These are phyloP conservation scores for Macroglossus sobrinus DNA, from an alignment of 2,113 vertebrate species.

Conservation along the genomic window DNA sequence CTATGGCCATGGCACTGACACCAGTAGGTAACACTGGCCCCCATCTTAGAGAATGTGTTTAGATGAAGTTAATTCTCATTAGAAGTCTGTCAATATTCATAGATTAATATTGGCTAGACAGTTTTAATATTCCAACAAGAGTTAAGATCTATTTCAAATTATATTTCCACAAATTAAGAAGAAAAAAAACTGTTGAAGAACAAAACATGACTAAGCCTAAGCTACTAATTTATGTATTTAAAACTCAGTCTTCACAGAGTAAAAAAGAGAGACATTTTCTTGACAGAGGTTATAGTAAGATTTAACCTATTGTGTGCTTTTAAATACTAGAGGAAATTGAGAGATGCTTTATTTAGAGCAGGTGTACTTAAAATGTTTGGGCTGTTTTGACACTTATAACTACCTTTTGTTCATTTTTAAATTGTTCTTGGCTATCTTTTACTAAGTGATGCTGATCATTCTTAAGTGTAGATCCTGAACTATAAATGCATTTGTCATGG, in stretches of 20 bases:
- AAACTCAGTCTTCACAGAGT: not conserved
- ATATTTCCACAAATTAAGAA: conserved; percentile 4
- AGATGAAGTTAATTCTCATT: not conserved
- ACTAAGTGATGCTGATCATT: not conserved
- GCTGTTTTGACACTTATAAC: not conserved
- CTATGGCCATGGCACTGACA: not conserved
- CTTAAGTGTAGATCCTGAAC: not conserved
- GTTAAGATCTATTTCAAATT: not conserved
- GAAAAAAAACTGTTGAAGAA: not conserved
- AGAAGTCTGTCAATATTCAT: not conserved
- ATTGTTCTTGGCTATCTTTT: not conserved
- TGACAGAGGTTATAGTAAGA: not conserved
- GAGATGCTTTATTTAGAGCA: not conserved
- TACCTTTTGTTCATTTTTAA: not conserved
- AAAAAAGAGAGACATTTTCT: not conserved
- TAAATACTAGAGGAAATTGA: not conserved
- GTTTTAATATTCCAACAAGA: conserved; percentile 24
- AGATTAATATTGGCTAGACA: not conserved
- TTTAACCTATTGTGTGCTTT: not conserved
- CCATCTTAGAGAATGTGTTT: not conserved
- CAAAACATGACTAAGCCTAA: not conserved
- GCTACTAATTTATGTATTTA: not conserved
- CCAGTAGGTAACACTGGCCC: not conserved
- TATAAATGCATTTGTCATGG: not conserved
- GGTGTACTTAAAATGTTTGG: not conserved